Evolutionary conservation across 2,113 vertebrate genomes (phyloP).

Genomic region (Oncorhynchus tshawytscha): DNA sequence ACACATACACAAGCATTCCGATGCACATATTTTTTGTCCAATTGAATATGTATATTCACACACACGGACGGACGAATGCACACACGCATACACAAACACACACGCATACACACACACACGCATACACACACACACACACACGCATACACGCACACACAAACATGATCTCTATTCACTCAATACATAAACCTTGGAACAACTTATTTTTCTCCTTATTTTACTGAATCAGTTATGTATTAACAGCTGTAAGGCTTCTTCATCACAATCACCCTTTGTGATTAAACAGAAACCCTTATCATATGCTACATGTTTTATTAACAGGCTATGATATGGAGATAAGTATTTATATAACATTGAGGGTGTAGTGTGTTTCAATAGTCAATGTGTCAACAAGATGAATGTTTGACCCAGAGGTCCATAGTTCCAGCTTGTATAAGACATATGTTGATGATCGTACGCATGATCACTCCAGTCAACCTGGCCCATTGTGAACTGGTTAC

Average conservation of each 20-base stretch:
- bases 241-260: neutral
- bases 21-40: no score
- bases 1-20: neutral
- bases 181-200: neutral
- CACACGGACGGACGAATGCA: neutral
- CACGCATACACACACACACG: neutral
- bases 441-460: no score
- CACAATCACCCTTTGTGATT: neutral
- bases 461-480: no score
- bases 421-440: no score
- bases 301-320: no score
- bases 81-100: neutral
- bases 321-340: no score
- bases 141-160: neutral
- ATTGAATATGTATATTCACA: neutral
- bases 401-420: no score
- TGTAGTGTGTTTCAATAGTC: no score
- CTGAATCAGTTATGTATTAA: neutral
- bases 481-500: no score
- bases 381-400: no score
- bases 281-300: neutral
- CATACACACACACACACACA: neutral
- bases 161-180: neutral
- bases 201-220: neutral
- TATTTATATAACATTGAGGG: no score